These are phyloP conservation scores for Odontocolon sp. DNA, from an alignment of 2,888 invertebrate species.

Conservation along the genomic window DNA sequence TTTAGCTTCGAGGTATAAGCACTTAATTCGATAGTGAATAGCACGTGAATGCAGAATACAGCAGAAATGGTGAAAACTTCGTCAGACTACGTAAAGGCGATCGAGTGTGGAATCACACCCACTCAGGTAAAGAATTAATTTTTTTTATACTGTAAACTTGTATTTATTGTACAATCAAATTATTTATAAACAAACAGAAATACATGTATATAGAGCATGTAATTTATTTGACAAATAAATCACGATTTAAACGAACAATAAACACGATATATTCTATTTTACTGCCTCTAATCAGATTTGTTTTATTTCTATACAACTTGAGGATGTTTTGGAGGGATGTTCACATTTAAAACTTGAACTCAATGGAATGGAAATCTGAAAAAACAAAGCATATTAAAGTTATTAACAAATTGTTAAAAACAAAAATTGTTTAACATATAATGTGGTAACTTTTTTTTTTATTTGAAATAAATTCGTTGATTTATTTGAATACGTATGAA, in stretches of 20 bases:
- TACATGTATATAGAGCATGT: background rate
- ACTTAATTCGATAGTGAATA: background rate
- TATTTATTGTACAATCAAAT: background rate
- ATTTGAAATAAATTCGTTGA: too few relatives aligned
- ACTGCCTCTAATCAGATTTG: background rate
- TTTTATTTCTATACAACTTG: too few relatives aligned
- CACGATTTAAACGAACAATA: background rate
- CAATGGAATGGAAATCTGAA: too few relatives aligned
- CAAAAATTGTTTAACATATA: too few relatives aligned
- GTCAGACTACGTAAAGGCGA: slow-evolving; percentile 74
- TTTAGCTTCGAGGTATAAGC: background rate
- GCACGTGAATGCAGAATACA: slow-evolving; percentile 48
- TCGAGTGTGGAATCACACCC: slow-evolving; percentile 74
- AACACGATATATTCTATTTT: background rate
- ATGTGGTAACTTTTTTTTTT: too few relatives aligned
- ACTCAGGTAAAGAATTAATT: slow-evolving; percentile 72
- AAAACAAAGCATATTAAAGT: too few relatives aligned
- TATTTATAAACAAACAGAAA: background rate
- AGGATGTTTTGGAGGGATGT: too few relatives aligned
- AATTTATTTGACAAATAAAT: slow-evolving; percentile 3
- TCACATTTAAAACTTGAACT: background rate
- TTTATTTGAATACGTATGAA: too few relatives aligned
- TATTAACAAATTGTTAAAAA: too few relatives aligned
- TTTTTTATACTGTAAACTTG: background rate
- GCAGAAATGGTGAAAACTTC: slow-evolving; percentile 68